A percentile compares a stretch with the other conserved stretches of the same genome.
These are phyloP conservation scores for Brachypalpus laphriformis DNA, from an alignment of 2,888 invertebrate species.

Conservation along the genomic window DNA sequence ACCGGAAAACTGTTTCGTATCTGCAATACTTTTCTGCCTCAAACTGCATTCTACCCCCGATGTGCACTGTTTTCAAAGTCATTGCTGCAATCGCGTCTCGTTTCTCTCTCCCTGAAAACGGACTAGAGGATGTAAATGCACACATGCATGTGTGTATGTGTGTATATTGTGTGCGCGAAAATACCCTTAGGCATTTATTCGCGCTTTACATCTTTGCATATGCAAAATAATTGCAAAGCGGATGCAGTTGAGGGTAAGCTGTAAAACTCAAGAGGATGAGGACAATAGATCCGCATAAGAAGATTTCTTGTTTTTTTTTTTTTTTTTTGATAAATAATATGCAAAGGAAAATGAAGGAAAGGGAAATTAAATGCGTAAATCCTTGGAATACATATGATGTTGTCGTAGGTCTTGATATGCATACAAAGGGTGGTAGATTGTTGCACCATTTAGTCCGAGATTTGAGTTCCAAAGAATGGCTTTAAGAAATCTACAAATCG, in stretches of 20 bases:
- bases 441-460: constrained; percentile 9
- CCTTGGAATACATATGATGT: constrained; percentile 26
- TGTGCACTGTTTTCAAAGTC: constrained; percentile 52
- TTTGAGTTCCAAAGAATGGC: neutral
- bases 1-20: constrained; percentile 71
- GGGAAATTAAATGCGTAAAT: constrained; percentile 52
- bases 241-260: constrained; percentile 68
- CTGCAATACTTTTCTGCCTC: constrained; percentile 52
- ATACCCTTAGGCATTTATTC: constrained; percentile 71
- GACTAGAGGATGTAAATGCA: constrained; percentile 47
- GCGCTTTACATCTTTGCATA: constrained; percentile 68
- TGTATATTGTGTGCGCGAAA: constrained; percentile 65
- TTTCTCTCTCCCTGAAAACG: constrained; percentile 9
- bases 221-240: constrained; percentile 70
- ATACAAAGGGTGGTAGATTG: neutral
- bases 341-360: constrained; percentile 19
- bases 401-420: constrained; percentile 65
- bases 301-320: constrained; percentile 42
- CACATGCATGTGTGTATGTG: constrained; percentile 6
- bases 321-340: constrained; percentile 10
- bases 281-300: constrained; percentile 67
- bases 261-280: constrained; percentile 22
- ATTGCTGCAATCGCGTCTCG: constrained; percentile 42
- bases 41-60: constrained; percentile 29
- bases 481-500: neutral